These are phyloP conservation scores for Aricia agestis DNA, from an alignment of 1,140 invertebrate genomes.

Conservation along the genomic window DNA sequence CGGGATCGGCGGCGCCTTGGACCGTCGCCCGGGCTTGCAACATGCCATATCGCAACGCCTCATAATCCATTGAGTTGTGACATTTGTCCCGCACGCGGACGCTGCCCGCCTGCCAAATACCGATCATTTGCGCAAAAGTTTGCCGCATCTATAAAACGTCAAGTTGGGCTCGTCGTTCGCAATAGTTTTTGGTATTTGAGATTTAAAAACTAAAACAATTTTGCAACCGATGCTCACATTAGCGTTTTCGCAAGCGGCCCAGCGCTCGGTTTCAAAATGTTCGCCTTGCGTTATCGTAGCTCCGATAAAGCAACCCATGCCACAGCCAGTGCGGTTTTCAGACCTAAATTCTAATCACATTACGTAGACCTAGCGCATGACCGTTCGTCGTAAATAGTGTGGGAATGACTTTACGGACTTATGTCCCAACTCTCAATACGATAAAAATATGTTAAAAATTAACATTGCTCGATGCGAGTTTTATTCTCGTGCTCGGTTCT, in stretches of 20 bases:
- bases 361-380: conserved; percentile 33
- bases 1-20: conserved; percentile 67
- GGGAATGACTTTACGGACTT: neutral
- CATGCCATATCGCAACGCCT: conserved; percentile 70
- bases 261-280: conserved; percentile 72
- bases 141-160: conserved; percentile 26
- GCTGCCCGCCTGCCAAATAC: conserved; percentile 58
- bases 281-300: conserved; percentile 70
- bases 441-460: neutral
- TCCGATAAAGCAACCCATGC: conserved; percentile 65
- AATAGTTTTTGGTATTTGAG: conserved; percentile 42
- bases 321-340: conserved; percentile 60
- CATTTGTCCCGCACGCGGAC: conserved; percentile 46
- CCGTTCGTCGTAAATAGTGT: conserved; percentile 8
- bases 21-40: conserved; percentile 69
- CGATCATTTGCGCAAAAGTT: conserved; percentile 24
- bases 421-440: neutral
- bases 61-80: conserved; percentile 73
- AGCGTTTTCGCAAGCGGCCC: conserved; percentile 73
- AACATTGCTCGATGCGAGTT: neutral
- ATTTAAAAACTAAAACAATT: conserved; percentile 75
- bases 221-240: conserved; percentile 75
- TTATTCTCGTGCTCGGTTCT: neutral
- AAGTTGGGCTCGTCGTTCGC: neutral
- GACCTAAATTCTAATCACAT: conserved; percentile 58